A percentile compares a stretch with the other conserved stretches of the same genome.
These are phyloP conservation scores for Campoplex capitator DNA, from an alignment of 2,888 invertebrate genomes.

Conservation along the genomic window DNA sequence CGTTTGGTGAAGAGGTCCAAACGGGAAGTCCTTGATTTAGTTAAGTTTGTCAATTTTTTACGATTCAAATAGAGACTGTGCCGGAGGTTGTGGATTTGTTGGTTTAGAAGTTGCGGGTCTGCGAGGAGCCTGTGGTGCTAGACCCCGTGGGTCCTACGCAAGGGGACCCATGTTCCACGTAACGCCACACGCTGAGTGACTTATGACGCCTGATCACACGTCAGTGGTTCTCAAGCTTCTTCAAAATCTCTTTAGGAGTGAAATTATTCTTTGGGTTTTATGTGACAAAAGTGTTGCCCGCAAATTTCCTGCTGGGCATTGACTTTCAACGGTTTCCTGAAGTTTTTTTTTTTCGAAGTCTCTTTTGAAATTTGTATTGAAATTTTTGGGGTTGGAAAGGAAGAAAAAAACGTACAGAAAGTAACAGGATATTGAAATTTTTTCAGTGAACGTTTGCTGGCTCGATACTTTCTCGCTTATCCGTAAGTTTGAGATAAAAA, in stretches of 20 bases:
- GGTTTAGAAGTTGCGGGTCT: neutral
- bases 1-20: neutral
- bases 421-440: neutral
- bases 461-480: neutral
- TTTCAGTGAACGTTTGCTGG: neutral
- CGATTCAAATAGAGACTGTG: constrained; percentile 13
- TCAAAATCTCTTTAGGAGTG: neutral
- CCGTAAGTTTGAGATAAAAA: neutral
- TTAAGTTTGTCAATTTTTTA: neutral
- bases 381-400: neutral
- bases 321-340: neutral
- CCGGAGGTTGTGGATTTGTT: neutral
- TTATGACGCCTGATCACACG: constrained; percentile 80
- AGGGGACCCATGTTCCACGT: constrained; percentile 77
- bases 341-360: neutral
- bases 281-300: neutral
- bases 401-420: neutral
- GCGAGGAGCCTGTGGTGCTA: constrained; percentile 67
- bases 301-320: neutral
- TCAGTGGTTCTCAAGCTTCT: constrained; percentile 79
- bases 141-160: constrained; percentile 74
- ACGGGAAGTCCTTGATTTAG: neutral
- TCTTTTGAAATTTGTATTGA: neutral
- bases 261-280: neutral
- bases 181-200: constrained; percentile 83